phyloP scores from a whole-genome alignment of 2,888 invertebrate genomes.

The Hydraecia micacea region DNA sequence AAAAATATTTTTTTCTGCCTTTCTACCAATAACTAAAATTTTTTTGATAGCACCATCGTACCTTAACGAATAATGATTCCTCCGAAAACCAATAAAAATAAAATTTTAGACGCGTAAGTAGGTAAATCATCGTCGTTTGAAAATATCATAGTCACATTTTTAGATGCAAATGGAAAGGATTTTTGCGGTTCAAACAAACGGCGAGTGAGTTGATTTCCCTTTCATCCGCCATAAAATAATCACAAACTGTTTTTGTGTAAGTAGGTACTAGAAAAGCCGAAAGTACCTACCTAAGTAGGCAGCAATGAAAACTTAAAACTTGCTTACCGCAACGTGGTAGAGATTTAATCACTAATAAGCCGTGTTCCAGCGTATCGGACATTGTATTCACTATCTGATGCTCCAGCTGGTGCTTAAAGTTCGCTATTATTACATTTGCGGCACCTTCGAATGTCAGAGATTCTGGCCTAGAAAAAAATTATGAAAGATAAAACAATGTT shows the following conservation, averaged over 20 bases:
- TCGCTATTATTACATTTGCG: conserved; percentile 77
- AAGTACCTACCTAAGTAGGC: not conserved
- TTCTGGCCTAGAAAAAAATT: conserved; percentile 74
- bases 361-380: conserved; percentile 74
- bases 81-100: not conserved
- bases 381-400: conserved; percentile 79
- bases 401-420: conserved; percentile 80
- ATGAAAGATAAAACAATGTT: not conserved
- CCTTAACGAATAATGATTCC: not conserved
- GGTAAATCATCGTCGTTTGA: not conserved
- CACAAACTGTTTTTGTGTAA: not conserved
- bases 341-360: conserved; percentile 72
- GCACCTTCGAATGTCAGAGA: conserved; percentile 80
- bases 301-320: not conserved
- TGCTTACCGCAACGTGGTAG: conserved; percentile 78
- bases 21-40: not conserved
- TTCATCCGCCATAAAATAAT: not conserved
- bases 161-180: too few relatives aligned
- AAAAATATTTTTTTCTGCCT: not conserved
- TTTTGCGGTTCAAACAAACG: not conserved
- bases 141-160: not conserved
- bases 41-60: not conserved
- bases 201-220: not conserved
- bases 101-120: not conserved
- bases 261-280: too few relatives aligned